Percentiles rank a stretch among this genome's conserved stretches.
Evolutionary conservation across 2,888 invertebrate genomes (phyloP).

Genomic region (Aspidiotus destructor): DNA sequence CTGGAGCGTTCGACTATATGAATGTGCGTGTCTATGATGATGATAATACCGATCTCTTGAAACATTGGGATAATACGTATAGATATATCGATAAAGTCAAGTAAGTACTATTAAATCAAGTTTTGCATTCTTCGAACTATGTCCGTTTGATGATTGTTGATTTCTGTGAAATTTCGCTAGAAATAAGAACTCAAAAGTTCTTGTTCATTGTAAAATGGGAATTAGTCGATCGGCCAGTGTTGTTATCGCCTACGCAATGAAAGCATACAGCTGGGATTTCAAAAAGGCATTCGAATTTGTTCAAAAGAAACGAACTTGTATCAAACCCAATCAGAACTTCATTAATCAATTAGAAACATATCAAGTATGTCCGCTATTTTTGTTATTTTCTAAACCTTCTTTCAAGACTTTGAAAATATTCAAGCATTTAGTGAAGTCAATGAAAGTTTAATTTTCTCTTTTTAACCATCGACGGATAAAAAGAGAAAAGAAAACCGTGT

Average conservation of each 20-base stretch:
- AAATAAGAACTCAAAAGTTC: constrained; percentile 80
- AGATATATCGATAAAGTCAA: constrained; percentile 88
- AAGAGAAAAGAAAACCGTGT: too few species aligned
- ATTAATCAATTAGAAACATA: constrained; percentile 89
- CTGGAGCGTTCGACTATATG: constrained; percentile 89
- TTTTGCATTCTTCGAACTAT: not conserved
- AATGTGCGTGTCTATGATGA: constrained; percentile 96
- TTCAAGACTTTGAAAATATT: too few species aligned
- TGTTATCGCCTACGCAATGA: constrained; percentile 97
- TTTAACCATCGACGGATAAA: too few species aligned
- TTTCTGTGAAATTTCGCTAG: constrained; percentile 41
- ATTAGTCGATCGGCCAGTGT: constrained; percentile 96
- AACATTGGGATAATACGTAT: constrained; percentile 96
- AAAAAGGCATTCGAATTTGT: constrained; percentile 81
- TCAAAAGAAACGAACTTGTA: constrained; percentile 79
- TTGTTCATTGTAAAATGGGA: constrained; percentile 99
- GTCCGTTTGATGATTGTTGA: not conserved
- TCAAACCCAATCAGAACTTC: constrained; percentile 94
- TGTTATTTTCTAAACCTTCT: not conserved
- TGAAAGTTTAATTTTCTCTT: too few species aligned
- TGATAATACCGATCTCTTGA: constrained; percentile 89
- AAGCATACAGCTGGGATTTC: constrained; percentile 89
- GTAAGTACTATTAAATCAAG: constrained; percentile 41
- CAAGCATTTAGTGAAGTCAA: too few species aligned
- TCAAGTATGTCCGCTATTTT: constrained; percentile 40